These are phyloP conservation scores for Seladonia tumulorum DNA, from an alignment of 2,888 invertebrate species.

Conservation along the genomic window DNA sequence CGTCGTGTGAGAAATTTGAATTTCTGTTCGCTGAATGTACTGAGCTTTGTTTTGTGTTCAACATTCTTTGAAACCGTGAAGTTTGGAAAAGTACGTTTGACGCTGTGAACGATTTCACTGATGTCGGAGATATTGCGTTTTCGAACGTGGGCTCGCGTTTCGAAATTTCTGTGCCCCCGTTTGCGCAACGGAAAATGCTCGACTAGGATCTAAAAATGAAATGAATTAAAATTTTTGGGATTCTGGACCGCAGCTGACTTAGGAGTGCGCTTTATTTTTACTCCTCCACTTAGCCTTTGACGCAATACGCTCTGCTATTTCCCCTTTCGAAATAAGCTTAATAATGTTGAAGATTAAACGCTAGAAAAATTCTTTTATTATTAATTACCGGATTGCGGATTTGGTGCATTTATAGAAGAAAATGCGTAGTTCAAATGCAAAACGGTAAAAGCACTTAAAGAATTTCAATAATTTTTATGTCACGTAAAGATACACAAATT, in stretches of 20 bases:
- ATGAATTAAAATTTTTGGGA: constrained; percentile 40
- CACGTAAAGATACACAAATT: no score
- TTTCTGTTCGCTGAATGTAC: not conserved
- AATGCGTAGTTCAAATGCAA: no score
- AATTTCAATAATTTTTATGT: no score
- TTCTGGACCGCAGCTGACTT: constrained; percentile 25
- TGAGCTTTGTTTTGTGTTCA: not conserved
- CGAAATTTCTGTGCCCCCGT: not conserved
- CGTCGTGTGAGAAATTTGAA: not conserved
- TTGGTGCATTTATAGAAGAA: no score
- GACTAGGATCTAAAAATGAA: constrained; percentile 2
- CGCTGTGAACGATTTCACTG: not conserved
- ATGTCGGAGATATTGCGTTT: not conserved
- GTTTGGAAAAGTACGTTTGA: not conserved
- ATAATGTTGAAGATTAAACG: not conserved
- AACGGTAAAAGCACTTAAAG: no score
- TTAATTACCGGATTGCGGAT: no score
- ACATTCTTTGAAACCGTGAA: not conserved
- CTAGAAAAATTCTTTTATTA: not conserved
- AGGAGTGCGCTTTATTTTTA: constrained; percentile 43
- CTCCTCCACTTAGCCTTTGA: constrained; percentile 13
- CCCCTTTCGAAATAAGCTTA: not conserved
- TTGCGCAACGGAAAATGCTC: not conserved
- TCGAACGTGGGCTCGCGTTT: not conserved
- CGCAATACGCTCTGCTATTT: constrained; percentile 17